These are phyloP conservation scores for Eupithecia insigniata DNA, from an alignment of 2,888 invertebrate species.

Conservation along the genomic window DNA sequence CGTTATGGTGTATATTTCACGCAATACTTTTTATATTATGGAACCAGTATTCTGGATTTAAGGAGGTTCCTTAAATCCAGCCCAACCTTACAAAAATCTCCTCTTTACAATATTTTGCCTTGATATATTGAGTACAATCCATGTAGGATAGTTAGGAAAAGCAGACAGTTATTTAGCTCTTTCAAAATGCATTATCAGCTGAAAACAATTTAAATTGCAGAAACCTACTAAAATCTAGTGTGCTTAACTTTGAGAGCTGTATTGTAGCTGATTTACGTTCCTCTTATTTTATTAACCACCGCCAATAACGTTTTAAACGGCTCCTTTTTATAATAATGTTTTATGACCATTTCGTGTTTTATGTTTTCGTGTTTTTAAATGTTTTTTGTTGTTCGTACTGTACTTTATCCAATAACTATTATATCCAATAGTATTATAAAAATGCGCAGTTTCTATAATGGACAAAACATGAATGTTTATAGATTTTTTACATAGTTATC, in stretches of 20 bases:
- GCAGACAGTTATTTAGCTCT: background rate
- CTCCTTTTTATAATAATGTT: conserved; percentile 42
- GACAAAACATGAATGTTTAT: too few relatives aligned
- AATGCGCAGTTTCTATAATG: background rate
- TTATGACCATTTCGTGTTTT: conserved; percentile 40
- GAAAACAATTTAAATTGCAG: conserved; percentile 2
- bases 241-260: conserved; percentile 31
- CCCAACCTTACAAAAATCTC: too few relatives aligned
- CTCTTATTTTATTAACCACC: conserved; percentile 39
- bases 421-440: background rate
- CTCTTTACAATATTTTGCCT: too few relatives aligned
- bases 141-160: background rate
- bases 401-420: background rate
- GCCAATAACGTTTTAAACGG: conserved; percentile 41
- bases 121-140: background rate
- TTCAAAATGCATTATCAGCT: background rate
- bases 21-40: too few relatives aligned
- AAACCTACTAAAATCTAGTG: background rate
- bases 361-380: conserved; percentile 36
- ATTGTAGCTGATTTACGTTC: conserved; percentile 42
- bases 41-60: too few relatives aligned
- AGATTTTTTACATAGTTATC: too few relatives aligned
- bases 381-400: conserved; percentile 6
- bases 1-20: too few relatives aligned
- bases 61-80: too few relatives aligned